A percentile compares a stretch with the other conserved stretches of the same genome.
Evolutionary conservation across 2,797 vertebrate species (phyloP).

Genomic region (Molossus molossus): DNA sequence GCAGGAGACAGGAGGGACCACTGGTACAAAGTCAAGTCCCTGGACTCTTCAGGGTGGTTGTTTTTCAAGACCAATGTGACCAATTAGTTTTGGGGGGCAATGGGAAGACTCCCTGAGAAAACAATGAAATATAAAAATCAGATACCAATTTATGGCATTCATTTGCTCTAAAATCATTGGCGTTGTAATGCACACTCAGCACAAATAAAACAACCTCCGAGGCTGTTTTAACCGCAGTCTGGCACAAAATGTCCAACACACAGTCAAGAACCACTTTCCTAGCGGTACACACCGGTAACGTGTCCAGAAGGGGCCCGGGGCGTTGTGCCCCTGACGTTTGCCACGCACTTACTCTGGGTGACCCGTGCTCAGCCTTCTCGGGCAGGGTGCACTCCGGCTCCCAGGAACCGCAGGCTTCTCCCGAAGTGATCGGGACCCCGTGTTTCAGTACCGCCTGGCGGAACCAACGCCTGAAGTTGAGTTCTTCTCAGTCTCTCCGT

Average conservation of each 20-base stretch:
- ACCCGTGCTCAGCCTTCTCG: too few species aligned
- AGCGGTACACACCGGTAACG: background rate
- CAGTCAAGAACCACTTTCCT: background rate
- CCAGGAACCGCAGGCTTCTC: background rate
- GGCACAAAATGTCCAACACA: background rate
- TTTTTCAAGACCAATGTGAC: background rate
- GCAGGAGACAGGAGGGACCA: background rate
- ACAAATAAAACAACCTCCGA: background rate
- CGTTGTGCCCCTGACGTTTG: accelerated
- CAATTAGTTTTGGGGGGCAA: background rate
- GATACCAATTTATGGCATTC: background rate
- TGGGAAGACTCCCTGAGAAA: background rate
- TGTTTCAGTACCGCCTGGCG: background rate
- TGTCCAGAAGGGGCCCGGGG: background rate
- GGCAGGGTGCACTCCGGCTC: too few species aligned
- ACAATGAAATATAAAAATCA: background rate
- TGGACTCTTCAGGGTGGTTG: background rate
- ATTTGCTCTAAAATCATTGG: background rate
- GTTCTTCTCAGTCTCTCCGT: background rate
- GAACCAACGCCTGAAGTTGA: background rate
- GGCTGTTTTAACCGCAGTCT: background rate
- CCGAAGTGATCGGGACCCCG: background rate
- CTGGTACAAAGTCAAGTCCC: slow-evolving; percentile 2
- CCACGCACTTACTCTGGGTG: background rate
- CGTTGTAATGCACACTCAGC: background rate